Conservation (phyloP, 1,140 invertebrate species). For the Galleria mellonella region DNA sequence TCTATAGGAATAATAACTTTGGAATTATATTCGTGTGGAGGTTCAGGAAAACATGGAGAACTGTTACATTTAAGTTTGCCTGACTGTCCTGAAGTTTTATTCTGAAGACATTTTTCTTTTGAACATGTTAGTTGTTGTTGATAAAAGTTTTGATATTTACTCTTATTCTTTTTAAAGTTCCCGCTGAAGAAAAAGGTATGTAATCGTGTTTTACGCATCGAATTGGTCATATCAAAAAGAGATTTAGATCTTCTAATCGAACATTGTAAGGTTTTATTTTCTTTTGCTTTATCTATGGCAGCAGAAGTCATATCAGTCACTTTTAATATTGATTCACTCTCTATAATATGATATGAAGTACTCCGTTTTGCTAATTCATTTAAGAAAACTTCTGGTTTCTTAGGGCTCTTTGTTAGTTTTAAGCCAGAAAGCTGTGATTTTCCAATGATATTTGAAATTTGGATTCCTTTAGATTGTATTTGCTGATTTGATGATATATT, state of each 20-base stretch:
- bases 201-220: constrained; percentile 21
- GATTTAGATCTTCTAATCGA: constrained; percentile 31
- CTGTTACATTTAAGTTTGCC: too few species aligned
- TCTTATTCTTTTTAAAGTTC: background rate
- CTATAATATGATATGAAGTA: constrained; percentile 49
- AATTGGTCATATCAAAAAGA: constrained; percentile 22
- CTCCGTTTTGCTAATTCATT: constrained; percentile 31
- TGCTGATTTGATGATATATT: background rate
- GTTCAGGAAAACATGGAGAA: too few species aligned
- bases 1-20: too few species aligned
- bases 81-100: too few species aligned
- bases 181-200: constrained; percentile 40
- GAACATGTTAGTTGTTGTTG: too few species aligned
- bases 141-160: constrained; percentile 12
- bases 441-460: constrained; percentile 23
- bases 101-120: too few species aligned
- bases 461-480: constrained; percentile 35
- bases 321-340: constrained; percentile 53
- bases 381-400: constrained; percentile 18
- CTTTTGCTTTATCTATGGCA: background rate
- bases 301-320: constrained; percentile 54
- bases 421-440: constrained; percentile 29
- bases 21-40: too few species aligned
- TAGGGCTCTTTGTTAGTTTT: constrained; percentile 35
- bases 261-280: constrained; percentile 1